phyloP scores from a whole-genome alignment of 2,888 invertebrate genomes.

The Melieria omissa region DNA sequence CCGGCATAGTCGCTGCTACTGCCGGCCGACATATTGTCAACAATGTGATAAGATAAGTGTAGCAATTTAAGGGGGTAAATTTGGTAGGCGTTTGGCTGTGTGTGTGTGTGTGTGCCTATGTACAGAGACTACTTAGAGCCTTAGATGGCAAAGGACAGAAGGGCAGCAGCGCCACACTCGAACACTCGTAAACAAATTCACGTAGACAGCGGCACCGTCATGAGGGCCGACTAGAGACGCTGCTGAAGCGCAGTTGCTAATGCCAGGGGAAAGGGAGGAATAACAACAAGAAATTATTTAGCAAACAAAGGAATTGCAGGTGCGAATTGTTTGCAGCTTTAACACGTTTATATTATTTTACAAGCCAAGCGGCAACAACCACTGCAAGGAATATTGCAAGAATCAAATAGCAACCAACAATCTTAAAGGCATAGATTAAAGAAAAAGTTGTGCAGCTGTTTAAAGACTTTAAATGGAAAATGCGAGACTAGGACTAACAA shows the following conservation, averaged over 20 bases:
- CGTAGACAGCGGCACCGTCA: background rate
- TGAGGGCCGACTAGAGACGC: slow-evolving; percentile 9
- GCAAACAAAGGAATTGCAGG: slow-evolving; percentile 23
- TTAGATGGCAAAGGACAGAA: no score
- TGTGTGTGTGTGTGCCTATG: background rate
- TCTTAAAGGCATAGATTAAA: no score
- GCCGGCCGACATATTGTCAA: slow-evolving; percentile 25
- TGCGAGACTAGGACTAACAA: no score
- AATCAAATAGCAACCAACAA: no score
- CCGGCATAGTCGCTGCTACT: background rate
- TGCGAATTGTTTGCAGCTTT: slow-evolving; percentile 23
- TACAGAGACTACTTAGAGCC: background rate
- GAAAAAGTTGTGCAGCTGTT: no score
- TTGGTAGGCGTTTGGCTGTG: slow-evolving; percentile 6
- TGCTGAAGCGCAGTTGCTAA: no score
- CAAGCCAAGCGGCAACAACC: no score
- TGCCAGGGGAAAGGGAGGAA: no score
- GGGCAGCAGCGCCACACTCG: no score
- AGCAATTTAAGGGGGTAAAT: slow-evolving; percentile 23
- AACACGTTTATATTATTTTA: background rate
- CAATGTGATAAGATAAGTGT: slow-evolving; percentile 12
- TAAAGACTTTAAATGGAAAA: no score
- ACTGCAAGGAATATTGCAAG: no score
- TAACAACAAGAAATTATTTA: slow-evolving; percentile 17
- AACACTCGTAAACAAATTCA: background rate